Evolutionary conservation across 2,888 invertebrate genomes (phyloP), one percentile per base, ranked within the genome.

Genomic region (Papilio gigon): DNA sequence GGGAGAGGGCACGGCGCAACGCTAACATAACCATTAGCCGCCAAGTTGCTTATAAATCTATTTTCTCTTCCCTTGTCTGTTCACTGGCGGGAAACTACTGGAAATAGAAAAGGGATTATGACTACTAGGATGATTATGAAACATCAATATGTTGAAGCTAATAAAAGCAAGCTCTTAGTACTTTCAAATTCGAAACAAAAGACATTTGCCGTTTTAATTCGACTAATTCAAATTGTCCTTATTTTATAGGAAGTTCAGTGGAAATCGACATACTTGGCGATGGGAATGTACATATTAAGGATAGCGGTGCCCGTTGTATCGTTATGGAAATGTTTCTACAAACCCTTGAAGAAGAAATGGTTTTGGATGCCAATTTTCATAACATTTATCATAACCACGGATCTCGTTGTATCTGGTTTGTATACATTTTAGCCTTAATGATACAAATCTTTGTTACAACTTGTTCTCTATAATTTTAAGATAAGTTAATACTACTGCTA

Each of bases 361-460:
- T 87, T 86, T 68, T 89, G 86, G 87, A 86, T 88, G 76, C 92
- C 92, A 0, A 86, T 89, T 40, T 67, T 89, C 5, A 80, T 88
- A 0, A 88, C 89, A 0, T 86, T 90, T 65, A 60, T 90, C 5
- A 87, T 92, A 4, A 91, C 94, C 1, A 77, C 91, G 14, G 85
- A 93, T 68, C 85, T 94, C 64, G 93, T 94, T 0, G 66, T 92
- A 4, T 91, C 93, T 77, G 94, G 94, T 93, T 78, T 74, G 77
- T 74, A 64, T 50, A 50, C 25, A 8, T 58, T 6, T 1, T 44
- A 11, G 9, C 14, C 6, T 33, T 25, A 59, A 33, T 59, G 8
- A 35, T 35, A 35, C n/a, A n/a, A n/a, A n/a, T n/a, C n/a, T n/a
- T n/a, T n/a, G n/a, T n/a, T n/a, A n/a, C n/a, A n/a, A n/a, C 4